Evolutionary conservation across 2,888 invertebrate species (phyloP).

Genomic region (Priocnemis perturbator): DNA sequence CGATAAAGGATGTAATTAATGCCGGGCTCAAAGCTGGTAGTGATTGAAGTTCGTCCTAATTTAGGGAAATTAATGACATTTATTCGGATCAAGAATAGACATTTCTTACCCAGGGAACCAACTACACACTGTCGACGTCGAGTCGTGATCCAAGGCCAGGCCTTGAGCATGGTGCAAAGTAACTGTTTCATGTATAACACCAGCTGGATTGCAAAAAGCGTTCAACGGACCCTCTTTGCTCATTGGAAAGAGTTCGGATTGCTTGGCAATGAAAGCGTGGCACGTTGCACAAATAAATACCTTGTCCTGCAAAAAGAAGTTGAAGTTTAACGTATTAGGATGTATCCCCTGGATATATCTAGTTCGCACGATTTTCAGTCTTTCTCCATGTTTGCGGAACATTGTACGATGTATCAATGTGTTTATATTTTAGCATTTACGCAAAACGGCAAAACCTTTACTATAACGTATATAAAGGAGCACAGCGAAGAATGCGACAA

Average conservation of each 20-base stretch:
- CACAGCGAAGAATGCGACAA: too few relatives aligned
- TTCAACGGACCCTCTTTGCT: conserved; percentile 87
- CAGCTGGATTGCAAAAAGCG: conserved; percentile 88
- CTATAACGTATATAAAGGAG: too few relatives aligned
- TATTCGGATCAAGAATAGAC: not conserved
- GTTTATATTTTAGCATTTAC: too few relatives aligned
- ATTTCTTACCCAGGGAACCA: conserved; percentile 88
- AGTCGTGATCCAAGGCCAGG: conserved; percentile 75
- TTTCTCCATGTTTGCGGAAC: too few relatives aligned
- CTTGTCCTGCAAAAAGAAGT: conserved; percentile 52
- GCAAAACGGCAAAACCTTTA: too few relatives aligned
- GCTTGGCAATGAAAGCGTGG: conserved; percentile 78
- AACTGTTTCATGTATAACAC: conserved; percentile 88
- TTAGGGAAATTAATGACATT: too few relatives aligned
- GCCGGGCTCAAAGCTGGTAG: too few relatives aligned
- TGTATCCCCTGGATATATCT: conserved; percentile 13
- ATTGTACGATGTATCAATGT: not conserved
- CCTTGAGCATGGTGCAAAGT: conserved; percentile 80
- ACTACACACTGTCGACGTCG: conserved; percentile 83
- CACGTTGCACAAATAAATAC: conserved; percentile 77
- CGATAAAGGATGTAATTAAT: too few relatives aligned
- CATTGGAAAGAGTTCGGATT: conserved; percentile 87
- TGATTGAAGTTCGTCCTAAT: too few relatives aligned
- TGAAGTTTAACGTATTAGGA: conserved; percentile 13
- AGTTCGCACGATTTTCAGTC: not conserved